Conservation (phyloP, 2,888 invertebrate species). For the Luffia ferchaultella region DNA sequence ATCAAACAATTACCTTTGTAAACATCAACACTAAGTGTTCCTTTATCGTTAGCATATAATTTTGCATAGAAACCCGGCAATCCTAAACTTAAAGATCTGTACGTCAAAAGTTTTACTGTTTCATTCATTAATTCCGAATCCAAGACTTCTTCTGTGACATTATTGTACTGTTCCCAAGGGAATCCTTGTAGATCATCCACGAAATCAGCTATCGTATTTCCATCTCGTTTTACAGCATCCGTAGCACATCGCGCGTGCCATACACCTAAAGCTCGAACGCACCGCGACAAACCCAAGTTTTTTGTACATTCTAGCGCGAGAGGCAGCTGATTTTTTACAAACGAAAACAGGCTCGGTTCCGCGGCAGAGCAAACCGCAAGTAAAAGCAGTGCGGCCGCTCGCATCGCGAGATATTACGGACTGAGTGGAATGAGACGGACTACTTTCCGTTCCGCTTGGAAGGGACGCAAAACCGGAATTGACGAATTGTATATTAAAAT, state of each 20-base stretch:
- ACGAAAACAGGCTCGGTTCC: conserved; percentile 9
- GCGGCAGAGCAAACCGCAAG: conserved; percentile 32
- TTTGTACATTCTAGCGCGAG: neutral
- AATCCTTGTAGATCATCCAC: conserved; percentile 37
- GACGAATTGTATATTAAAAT: too few species aligned
- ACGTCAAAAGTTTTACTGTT: conserved; percentile 55
- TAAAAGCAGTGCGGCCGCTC: conserved; percentile 43
- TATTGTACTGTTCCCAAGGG: conserved; percentile 45
- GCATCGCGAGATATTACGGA: conserved; percentile 44
- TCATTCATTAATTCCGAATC: conserved; percentile 53
- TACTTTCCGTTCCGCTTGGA: neutral
- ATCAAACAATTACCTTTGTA: too few species aligned
- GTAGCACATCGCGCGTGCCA: conserved; percentile 54
- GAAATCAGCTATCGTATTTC: conserved; percentile 21
- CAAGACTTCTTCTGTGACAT: conserved; percentile 51
- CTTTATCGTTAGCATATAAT: conserved; percentile 57
- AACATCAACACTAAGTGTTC: conserved; percentile 52
- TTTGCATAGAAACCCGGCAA: conserved; percentile 54
- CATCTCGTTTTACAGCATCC: conserved; percentile 18
- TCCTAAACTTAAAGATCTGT: conserved; percentile 37
- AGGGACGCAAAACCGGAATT: neutral
- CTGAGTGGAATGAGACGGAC: conserved; percentile 25
- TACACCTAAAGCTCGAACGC: conserved; percentile 61
- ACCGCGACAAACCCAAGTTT: conserved; percentile 49
- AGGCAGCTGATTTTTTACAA: neutral